These are phyloP conservation scores for Phenacoccus solenopsis DNA, from an alignment of 1,140 invertebrate species.

Conservation along the genomic window DNA sequence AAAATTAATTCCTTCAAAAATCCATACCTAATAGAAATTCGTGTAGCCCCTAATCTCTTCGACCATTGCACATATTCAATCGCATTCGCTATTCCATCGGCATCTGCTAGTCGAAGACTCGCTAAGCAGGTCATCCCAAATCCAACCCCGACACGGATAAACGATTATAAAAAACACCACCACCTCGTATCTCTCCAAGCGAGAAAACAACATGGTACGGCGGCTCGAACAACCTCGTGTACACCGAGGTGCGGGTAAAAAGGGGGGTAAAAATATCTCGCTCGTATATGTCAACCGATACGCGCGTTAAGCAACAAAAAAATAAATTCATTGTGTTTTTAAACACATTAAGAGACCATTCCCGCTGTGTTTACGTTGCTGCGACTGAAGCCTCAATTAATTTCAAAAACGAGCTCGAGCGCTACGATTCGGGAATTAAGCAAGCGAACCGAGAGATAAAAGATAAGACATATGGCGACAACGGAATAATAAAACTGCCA, in stretches of 20 bases:
- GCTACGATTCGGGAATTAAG: not conserved
- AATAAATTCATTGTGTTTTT: conserved; percentile 11
- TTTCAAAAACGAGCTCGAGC: not conserved
- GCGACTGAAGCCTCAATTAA: not conserved
- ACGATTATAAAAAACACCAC: too few relatives aligned
- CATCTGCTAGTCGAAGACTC: too few relatives aligned
- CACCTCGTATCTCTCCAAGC: too few relatives aligned
- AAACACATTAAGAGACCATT: not conserved
- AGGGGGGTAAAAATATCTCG: not conserved
- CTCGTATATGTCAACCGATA: not conserved
- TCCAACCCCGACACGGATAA: too few relatives aligned
- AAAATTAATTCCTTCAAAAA: too few relatives aligned
- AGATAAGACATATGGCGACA: conserved; percentile 16
- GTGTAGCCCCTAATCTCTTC: too few relatives aligned
- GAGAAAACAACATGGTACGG: too few relatives aligned
- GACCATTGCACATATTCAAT: too few relatives aligned
- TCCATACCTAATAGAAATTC: too few relatives aligned
- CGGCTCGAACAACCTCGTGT: too few relatives aligned
- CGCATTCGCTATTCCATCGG: too few relatives aligned
- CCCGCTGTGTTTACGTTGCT: conserved; percentile 9
- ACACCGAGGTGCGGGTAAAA: not conserved
- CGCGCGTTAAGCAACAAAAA: not conserved
- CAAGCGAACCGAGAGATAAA: not conserved
- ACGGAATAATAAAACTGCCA: conserved; percentile 10
- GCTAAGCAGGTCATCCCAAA: too few relatives aligned